Base-by-base conservation (phyloP, 2,888 invertebrate species). In the Cactoblastis cactorum region DNA sequence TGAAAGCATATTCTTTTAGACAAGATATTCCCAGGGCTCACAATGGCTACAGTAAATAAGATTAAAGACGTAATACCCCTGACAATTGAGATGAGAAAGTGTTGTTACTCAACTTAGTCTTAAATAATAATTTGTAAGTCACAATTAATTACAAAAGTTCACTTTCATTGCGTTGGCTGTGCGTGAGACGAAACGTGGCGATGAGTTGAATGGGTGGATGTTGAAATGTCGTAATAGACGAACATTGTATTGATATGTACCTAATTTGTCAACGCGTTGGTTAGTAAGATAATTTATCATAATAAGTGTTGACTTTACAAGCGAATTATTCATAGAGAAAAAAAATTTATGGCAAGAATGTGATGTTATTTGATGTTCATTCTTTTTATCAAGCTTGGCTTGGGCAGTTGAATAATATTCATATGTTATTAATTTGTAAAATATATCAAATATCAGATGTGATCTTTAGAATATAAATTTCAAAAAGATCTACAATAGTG, bases 51-150 rank as follows among this genome's bases (percentile, higher is more conserved):
- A 52, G 53, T 55, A 57, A 54, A 57, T 52, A 51, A 58, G 61
- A 60, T 63, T 56, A 57, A 55, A 54, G 53, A 56, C 54, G 55
- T 51, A 56, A 58, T 55, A 53, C 38, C 50, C 15, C 53, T 55
- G 54, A 57, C 56, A 58, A 59, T 55, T 54, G 49, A 55, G 49
- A 24, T 52, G 49, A 56, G 53, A 67, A 67, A 67, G 67, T 63
- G 62, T 63, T 64, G 59, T 62, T 53, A 45, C 48, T 54, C 57
- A 54, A 56, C 50, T 47, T 43, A 34, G 47, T 53, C 54, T 61
- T 58, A 60, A 64, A 64, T 60, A 64, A 64, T 60, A 63, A 62
- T 61, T 62, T 56, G 54, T 59, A 55, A 63, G 59, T 61, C 54
- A 53, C 56, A 61, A 63, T 65, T 63, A 61, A 61, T 62, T 53